Conservation (phyloP, 2,888 invertebrate genomes). For the Drosophila paramelanica region DNA sequence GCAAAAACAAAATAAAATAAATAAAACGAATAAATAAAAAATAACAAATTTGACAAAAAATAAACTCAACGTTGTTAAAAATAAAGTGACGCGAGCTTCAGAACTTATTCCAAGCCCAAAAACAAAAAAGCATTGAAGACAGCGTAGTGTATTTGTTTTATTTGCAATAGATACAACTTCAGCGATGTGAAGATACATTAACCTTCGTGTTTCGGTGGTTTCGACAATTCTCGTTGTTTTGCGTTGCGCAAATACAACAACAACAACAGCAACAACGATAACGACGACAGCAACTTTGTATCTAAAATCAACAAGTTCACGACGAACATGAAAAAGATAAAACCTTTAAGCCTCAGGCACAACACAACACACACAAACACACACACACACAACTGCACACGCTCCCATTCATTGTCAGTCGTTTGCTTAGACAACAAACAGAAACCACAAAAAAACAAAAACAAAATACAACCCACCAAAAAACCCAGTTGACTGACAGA, state of each 20-base stretch:
- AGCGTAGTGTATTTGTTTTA: conserved; percentile 48
- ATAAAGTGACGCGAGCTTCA: conserved; percentile 17
- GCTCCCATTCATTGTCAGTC: conserved; percentile 63
- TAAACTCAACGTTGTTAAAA: conserved; percentile 6
- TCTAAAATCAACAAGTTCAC: conserved; percentile 80
- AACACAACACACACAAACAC: conserved; percentile 15
- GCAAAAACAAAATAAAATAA: conserved; percentile 30
- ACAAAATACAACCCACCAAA: conserved; percentile 30
- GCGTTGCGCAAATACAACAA: conserved; percentile 60
- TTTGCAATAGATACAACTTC: conserved; percentile 60
- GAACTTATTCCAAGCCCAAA: conserved; percentile 33
- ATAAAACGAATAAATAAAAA: conserved; percentile 16
- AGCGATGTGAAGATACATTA: conserved; percentile 70
- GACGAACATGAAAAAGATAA: conserved; percentile 70
- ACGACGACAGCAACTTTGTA: conserved; percentile 61
- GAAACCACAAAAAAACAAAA: conserved; percentile 25
- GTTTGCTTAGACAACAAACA: conserved; percentile 65
- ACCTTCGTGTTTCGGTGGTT: conserved; percentile 69
- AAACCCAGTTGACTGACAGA: conserved; percentile 55
- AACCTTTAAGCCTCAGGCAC: conserved; percentile 70
- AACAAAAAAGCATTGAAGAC: conserved; percentile 17
- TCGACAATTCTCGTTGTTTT: conserved; percentile 69
- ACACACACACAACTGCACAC: conserved; percentile 21
- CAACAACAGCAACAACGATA: conserved; percentile 17
- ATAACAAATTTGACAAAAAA: conserved; percentile 9